Conservation (phyloP, 2,797 vertebrate genomes). For the Sebastes minor region DNA sequence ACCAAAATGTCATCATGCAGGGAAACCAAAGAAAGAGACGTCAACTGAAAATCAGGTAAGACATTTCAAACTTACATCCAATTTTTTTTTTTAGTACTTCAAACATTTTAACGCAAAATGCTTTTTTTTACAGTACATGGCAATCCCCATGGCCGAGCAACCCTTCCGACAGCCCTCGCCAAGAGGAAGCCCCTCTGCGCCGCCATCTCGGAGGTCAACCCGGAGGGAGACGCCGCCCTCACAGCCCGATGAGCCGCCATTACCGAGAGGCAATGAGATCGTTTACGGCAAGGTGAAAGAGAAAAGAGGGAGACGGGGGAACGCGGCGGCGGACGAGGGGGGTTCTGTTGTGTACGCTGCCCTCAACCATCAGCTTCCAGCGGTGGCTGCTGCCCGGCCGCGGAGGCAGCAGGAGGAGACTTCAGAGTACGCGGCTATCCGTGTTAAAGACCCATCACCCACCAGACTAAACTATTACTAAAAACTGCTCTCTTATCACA, state of each 20-base stretch:
- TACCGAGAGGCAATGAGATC: not conserved
- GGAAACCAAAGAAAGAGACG: conserved; percentile 14
- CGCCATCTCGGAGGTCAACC: not conserved
- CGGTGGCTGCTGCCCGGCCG: not conserved
- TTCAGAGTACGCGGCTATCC: conserved; percentile 68
- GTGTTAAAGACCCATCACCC: conserved; percentile 14
- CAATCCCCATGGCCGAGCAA: conserved; percentile 29
- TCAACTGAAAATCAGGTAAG: conserved; percentile 52
- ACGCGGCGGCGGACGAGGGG: not conserved
- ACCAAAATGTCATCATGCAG: conserved; percentile 32
- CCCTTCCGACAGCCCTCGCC: not conserved
- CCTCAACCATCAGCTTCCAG: conserved; percentile 53
- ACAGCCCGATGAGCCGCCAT: not conserved
- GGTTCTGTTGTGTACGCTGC: conserved; percentile 61
- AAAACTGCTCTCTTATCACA: not conserved
- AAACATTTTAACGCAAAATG: not conserved
- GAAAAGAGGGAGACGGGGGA: not conserved
- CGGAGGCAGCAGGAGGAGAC: conserved; percentile 32
- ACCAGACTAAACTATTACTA: not conserved
- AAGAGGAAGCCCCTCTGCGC: conserved; percentile 20
- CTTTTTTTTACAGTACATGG: conserved; percentile 39
- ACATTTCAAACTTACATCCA: not conserved
- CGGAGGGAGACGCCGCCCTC: not conserved
- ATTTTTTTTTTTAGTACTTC: not conserved
- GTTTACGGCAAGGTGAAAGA: not conserved